A percentile compares a stretch with the other conserved stretches of the same genome.
Evolutionary conservation across 2,113 vertebrate genomes (phyloP).

Genomic region (Lampris incognitus): DNA sequence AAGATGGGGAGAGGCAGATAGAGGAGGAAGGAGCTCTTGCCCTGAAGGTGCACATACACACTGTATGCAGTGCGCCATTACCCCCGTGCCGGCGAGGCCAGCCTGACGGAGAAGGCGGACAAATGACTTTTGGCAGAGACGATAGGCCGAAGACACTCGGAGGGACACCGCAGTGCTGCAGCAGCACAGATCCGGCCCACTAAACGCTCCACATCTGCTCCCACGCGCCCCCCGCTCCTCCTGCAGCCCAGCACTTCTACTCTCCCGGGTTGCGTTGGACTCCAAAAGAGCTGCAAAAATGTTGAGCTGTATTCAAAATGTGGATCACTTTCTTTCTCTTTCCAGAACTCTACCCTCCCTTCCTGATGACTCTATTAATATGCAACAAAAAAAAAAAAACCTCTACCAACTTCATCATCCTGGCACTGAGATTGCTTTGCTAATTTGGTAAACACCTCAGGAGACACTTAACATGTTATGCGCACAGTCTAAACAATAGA

Average conservation of each 20-base stretch:
- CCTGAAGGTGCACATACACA: slow-evolving; percentile 41
- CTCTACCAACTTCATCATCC: background rate
- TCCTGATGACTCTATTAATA: background rate
- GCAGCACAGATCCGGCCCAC: background rate
- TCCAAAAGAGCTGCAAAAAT: background rate
- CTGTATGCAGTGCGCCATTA: slow-evolving; percentile 28
- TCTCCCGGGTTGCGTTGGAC: background rate
- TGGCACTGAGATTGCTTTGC: background rate
- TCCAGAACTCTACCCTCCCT: background rate
- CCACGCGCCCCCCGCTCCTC: background rate
- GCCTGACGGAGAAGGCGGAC: slow-evolving; percentile 33
- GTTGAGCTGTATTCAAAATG: background rate
- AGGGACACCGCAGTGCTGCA: background rate
- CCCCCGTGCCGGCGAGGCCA: slow-evolving; percentile 30
- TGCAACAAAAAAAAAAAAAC: slow-evolving; percentile 4
- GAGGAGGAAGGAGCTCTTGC: slow-evolving; percentile 25
- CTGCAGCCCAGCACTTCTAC: background rate
- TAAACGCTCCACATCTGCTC: slow-evolving; percentile 33
- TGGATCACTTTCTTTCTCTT: background rate
- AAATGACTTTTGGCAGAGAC: slow-evolving; percentile 47
- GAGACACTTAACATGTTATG: slow-evolving; percentile 7
- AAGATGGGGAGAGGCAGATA: slow-evolving; percentile 17
- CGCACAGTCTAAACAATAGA: slow-evolving; percentile 15
- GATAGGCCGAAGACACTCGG: slow-evolving; percentile 17
- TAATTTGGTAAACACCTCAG: slow-evolving; percentile 1